A percentile compares a stretch with the other conserved stretches of the same genome.
phyloP scores from a whole-genome alignment of 2,113 vertebrate genomes.

The Aviceda subcristata region DNA sequence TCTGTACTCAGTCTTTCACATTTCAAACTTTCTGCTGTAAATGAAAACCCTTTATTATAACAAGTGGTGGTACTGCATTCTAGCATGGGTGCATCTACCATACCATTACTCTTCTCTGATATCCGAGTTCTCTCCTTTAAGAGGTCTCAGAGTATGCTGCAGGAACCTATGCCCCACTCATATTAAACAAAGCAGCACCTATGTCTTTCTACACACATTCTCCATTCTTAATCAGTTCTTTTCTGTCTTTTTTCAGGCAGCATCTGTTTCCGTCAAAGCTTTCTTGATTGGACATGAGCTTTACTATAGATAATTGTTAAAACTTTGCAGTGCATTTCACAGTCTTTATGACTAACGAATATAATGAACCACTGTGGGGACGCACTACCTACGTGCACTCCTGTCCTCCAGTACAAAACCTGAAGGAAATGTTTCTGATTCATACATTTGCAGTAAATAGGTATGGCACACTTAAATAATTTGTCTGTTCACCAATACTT shows the following conservation, averaged over 20 bases:
- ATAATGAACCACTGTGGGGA: background rate
- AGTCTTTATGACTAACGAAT: background rate
- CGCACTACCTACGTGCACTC: background rate
- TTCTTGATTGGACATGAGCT: background rate
- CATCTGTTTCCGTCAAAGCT: background rate
- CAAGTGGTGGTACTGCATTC: background rate
- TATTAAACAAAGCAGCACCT: background rate
- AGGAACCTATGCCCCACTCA: background rate
- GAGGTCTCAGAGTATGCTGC: background rate
- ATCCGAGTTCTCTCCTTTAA: background rate
- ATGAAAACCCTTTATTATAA: background rate
- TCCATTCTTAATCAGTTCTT: background rate
- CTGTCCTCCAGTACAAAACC: background rate
- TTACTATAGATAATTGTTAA: background rate
- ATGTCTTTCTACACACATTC: background rate
- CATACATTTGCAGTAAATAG: background rate
- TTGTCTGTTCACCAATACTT: background rate
- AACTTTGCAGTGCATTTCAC: background rate
- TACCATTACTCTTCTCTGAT: background rate
- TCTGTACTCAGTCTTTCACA: background rate
- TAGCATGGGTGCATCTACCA: background rate
- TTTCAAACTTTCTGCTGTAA: background rate
- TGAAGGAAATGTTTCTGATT: background rate
- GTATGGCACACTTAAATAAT: background rate
- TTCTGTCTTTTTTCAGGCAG: background rate